Base-by-base conservation (phyloP, 2,113 vertebrate genomes). In the Centropristis striata region DNA sequence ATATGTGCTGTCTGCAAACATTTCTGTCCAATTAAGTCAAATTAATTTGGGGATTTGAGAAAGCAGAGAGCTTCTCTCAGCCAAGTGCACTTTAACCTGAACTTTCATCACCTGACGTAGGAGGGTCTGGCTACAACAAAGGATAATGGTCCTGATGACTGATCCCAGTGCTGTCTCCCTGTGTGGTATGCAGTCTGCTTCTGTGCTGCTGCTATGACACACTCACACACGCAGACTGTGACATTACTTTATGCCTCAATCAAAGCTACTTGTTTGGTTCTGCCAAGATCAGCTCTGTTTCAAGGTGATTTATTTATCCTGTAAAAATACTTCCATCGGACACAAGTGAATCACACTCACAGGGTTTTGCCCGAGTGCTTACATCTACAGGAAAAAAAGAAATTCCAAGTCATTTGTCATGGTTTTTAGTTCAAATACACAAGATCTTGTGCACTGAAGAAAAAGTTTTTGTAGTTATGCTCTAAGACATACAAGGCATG, bases 61-160 rank as follows among this genome's bases (percentile, higher is more conserved):
- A 89, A 88, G 85, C 42, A 66, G 86, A 55, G 63, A 69, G 69
- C 71, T 92, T 78, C 82, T 90, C 93, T 88, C 75, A 80, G 85
- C 85, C 75, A 68, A 83, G 88, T 94, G 93, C 94, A 95, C 95
- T 96, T 96, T 94, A 93, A 96, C 93, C 94, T 83, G 7, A 80
- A 88, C 89, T 97, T 96, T 97, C 96, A 96, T 94, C 96, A 93
- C 94, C 91, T 94, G 79, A 86, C 88, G 92, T 88, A 94, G 94
- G 89, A 83, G 88, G 92, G 88, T 95, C 95, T 90, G 93, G 86
- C 91, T 93, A 88, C 83, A 89, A 91, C 91, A 94, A 95, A 95
- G 92, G 93, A 94, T 96, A 96, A 96, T 95, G 94, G 92, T 86
- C 75, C 88, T 92, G 96, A 63, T 93, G 96, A 96, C 53, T 82